Conservation (phyloP, 2,888 invertebrate genomes). For the Drosophila monieri region DNA sequence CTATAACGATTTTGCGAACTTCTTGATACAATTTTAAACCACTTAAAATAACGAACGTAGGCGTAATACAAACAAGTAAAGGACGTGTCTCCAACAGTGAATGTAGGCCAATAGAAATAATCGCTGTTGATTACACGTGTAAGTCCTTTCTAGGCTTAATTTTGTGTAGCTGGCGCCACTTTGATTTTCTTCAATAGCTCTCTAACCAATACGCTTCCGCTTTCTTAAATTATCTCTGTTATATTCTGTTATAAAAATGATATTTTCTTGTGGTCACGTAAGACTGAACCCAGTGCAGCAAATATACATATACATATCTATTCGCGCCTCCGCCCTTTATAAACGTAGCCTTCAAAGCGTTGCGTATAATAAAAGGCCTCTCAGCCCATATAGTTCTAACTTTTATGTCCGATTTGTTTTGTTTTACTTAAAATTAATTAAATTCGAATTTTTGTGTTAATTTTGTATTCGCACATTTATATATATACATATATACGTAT, state of each 20-base stretch:
- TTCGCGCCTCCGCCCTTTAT: constrained; percentile 17
- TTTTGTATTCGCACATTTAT: constrained; percentile 66
- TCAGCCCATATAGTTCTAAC: constrained; percentile 62
- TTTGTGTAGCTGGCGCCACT: constrained; percentile 27
- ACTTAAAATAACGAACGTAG: constrained; percentile 13
- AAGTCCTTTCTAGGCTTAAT: constrained; percentile 29
- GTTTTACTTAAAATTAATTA: constrained; percentile 81
- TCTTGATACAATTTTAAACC: constrained; percentile 22
- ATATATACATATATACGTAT: constrained; percentile 43
- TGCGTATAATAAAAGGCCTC: constrained; percentile 67
- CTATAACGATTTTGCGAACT: constrained; percentile 76
- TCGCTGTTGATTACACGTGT: constrained; percentile 33
- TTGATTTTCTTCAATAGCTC: constrained; percentile 47
- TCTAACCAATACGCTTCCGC: constrained; percentile 66
- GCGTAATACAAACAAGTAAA: constrained; percentile 30
- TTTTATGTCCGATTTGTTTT: constrained; percentile 35
- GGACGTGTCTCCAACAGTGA: constrained; percentile 31
- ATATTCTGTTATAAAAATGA: constrained; percentile 71
- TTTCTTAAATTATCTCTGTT: background rate
- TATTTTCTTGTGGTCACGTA: constrained; percentile 65
- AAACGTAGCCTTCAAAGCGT: constrained; percentile 66
- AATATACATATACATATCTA: constrained; percentile 15
- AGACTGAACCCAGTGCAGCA: constrained; percentile 61
- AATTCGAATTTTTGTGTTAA: constrained; percentile 84
- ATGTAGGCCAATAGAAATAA: constrained; percentile 48